These are phyloP conservation scores for Empidonax alnorum DNA, from an alignment of 2,113 vertebrate species.

Conservation along the genomic window DNA sequence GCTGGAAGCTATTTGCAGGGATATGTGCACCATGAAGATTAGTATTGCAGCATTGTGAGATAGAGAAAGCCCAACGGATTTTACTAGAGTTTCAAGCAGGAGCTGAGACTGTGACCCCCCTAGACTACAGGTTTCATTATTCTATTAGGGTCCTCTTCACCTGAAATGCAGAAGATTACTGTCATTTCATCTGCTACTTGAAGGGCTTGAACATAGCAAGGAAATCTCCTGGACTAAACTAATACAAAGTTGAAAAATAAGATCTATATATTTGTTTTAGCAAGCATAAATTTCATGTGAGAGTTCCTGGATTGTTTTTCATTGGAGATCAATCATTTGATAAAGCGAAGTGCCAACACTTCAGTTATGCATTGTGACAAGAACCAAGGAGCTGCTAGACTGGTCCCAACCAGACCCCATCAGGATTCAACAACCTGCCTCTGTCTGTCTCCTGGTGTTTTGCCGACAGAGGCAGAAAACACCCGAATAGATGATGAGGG, in stretches of 20 bases:
- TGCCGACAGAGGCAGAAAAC: neutral
- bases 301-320: neutral
- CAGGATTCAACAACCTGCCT: neutral
- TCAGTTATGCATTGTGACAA: neutral
- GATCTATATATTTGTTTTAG: neutral
- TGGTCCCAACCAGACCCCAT: neutral
- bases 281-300: neutral
- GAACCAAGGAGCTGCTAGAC: neutral
- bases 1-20: neutral
- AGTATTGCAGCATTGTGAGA: neutral
- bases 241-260: neutral
- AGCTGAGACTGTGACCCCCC: neutral
- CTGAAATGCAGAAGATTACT: neutral
- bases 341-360: neutral
- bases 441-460: neutral
- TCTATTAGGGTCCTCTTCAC: neutral
- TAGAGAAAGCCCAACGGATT: neutral
- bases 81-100: neutral
- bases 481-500: neutral
- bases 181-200: neutral
- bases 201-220: neutral
- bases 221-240: neutral
- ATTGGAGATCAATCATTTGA: conserved; percentile 29
- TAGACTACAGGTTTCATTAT: neutral
- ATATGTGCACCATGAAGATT: neutral